These are phyloP conservation scores for Chrysoperla carnea DNA, from an alignment of 1,140 invertebrate species.

Conservation along the genomic window DNA sequence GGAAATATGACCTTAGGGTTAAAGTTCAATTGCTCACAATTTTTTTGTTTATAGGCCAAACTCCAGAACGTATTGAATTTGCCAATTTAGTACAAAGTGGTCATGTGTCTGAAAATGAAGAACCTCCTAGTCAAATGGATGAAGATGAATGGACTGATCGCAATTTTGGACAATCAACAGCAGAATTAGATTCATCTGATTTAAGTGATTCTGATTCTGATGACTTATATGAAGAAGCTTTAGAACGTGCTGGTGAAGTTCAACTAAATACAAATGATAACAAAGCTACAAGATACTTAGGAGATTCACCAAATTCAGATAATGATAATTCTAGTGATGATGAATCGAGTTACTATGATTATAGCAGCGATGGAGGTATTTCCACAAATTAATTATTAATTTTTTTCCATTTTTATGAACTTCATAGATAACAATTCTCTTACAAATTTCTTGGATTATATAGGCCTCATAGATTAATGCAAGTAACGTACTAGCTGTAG, in stretches of 20 bases:
- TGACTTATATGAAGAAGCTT: slow-evolving; percentile 36
- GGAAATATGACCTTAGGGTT: too few species aligned
- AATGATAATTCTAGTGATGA: slow-evolving; percentile 34
- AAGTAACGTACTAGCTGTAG: too few species aligned
- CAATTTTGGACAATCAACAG: slow-evolving; percentile 65
- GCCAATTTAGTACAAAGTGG: slow-evolving; percentile 40
- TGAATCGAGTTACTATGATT: slow-evolving; percentile 36
- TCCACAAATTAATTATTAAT: slow-evolving; percentile 1
- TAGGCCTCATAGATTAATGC: too few species aligned
- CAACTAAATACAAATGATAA: background rate
- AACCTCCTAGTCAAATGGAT: slow-evolving; percentile 63
- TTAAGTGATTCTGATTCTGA: slow-evolving; percentile 30
- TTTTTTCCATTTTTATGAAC: too few species aligned
- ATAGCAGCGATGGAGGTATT: slow-evolving; percentile 34
- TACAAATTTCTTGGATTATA: too few species aligned
- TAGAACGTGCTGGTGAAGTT: slow-evolving; percentile 30
- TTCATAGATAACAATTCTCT: too few species aligned
- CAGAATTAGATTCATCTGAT: slow-evolving; percentile 40
- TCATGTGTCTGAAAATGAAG: slow-evolving; percentile 45
- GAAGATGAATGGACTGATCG: slow-evolving; percentile 87
- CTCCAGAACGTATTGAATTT: slow-evolving; percentile 74
- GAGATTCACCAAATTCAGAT: slow-evolving; percentile 13
- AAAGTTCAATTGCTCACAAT: too few species aligned
- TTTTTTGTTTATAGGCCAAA: slow-evolving; percentile 24
- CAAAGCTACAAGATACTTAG: background rate